A percentile compares a stretch with the other conserved stretches of the same genome.
phyloP scores from a whole-genome alignment of 2,888 invertebrate species.

The Caenorhabditis japonica region DNA sequence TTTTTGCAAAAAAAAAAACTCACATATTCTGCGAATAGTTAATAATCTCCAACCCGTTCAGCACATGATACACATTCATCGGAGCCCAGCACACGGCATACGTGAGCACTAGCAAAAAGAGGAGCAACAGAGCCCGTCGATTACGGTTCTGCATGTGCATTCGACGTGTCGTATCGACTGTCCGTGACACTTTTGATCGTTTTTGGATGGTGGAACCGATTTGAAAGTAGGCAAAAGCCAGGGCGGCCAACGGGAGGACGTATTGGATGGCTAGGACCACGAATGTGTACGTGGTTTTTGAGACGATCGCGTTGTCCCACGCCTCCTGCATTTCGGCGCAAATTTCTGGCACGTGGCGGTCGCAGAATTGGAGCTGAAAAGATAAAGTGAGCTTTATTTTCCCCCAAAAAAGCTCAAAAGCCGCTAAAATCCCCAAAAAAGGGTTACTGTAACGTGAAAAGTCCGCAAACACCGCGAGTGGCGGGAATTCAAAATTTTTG shows the following conservation, averaged over 20 bases:
- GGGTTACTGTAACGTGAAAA: no score
- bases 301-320: slow-evolving; percentile 68
- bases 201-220: slow-evolving; percentile 75
- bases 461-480: no score
- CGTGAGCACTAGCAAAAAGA: slow-evolving; percentile 88
- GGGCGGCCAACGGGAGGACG: slow-evolving; percentile 69
- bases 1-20: slow-evolving; percentile 18
- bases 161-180: slow-evolving; percentile 58
- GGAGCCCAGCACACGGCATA: slow-evolving; percentile 93
- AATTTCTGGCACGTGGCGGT: slow-evolving; percentile 44
- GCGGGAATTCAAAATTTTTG: no score
- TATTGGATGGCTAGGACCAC: slow-evolving; percentile 69
- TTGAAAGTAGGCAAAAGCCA: slow-evolving; percentile 74
- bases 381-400: background rate
- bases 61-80: slow-evolving; percentile 86
- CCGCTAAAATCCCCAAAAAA: no score
- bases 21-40: slow-evolving; percentile 73
- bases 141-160: slow-evolving; percentile 62
- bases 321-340: slow-evolving; percentile 60
- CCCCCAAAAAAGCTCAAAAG: no score
- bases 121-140: slow-evolving; percentile 85
- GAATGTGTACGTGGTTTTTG: slow-evolving; percentile 69
- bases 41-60: slow-evolving; percentile 71
- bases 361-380: slow-evolving; percentile 40
- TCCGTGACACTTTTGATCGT: slow-evolving; percentile 58